Base-by-base conservation (phyloP, 1,140 invertebrate genomes). In the Anagrus nilaparvatae region DNA sequence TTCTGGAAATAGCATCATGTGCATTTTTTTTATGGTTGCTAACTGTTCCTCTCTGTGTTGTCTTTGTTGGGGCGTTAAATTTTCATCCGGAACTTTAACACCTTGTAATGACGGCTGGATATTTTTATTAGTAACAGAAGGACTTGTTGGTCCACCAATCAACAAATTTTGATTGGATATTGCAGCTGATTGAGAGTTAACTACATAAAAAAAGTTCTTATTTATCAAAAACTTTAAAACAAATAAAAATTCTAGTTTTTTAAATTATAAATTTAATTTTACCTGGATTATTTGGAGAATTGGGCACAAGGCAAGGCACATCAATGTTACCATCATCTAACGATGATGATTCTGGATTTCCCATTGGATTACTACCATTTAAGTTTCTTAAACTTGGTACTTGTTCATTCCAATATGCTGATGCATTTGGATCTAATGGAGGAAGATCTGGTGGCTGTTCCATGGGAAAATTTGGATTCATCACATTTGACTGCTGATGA, bases 71-170 rank as follows among this genome's bases (percentile, higher is more conserved):
- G 92, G 91, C 39, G 93, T 98, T 48, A 97, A 72, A 67, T 96
- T 93, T 72, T 96, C 92, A 71, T 97, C 90, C 44, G 91, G 91
- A 53, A 93, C 83, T 76, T 92, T 90, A 9, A 89, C 84, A 55
- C 84, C 84, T 71, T 77, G 75, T 28, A 79, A 55, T 21, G 76
- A 76, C 54, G 74, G 73, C 44, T 76, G 71, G 48, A 74, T 63
- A n/a, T n/a, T n/a, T n/a, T n/a, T n/a, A 49, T 69, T 71, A 50
- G 63, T 58, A 33, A 71, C 60, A 41, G 71, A 71, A 47, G 68
- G 69, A 56, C 70, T 72, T 47, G 70, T 70, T 33, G 67, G 54
- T 16, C 62, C 58, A 51, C 60, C 59, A 48, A 67, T 52, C 30
- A 31, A 19, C 33, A 68, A 55, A 59, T 58, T 63, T 34, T 65